phyloP scores from a whole-genome alignment of 53 echinoderm and acorn worm genomes.

The Glandiceps talaboti region DNA sequence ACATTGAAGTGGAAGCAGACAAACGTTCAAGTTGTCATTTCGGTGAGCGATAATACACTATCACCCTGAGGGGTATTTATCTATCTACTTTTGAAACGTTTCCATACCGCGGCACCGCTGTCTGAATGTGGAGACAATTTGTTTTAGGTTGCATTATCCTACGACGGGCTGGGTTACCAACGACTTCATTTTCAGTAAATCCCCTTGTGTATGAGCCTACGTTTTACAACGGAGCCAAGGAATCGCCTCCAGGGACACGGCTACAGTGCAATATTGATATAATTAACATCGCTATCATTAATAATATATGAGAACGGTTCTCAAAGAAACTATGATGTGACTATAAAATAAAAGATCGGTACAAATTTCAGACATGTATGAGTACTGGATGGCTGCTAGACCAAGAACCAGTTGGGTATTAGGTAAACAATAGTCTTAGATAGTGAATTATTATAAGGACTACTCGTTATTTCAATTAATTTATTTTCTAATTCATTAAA shows the following conservation, averaged over 20 bases:
- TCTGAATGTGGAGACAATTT: neutral
- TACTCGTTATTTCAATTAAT: neutral
- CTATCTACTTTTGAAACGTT: neutral
- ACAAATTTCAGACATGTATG: neutral
- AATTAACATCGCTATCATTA: neutral
- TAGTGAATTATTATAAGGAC: neutral
- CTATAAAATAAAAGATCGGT: neutral
- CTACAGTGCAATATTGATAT: neutral
- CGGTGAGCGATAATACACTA: too few species aligned
- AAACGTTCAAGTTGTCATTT: too few species aligned
- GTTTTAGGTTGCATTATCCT: neutral
- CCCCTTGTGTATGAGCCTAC: neutral
- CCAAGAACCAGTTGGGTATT: too few species aligned
- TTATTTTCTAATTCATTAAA: neutral
- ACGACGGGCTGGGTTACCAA: neutral
- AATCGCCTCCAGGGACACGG: neutral
- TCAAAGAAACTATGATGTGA: neutral
- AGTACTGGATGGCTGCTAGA: neutral
- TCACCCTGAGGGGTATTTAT: neutral
- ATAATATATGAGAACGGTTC: neutral
- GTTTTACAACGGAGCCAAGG: neutral
- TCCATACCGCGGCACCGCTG: neutral
- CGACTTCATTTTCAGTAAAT: neutral
- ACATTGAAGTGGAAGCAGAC: too few species aligned
- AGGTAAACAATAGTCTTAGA: neutral